Base-by-base conservation (phyloP, 2,797 vertebrate genomes). In the Danio jaintianensis region DNA sequence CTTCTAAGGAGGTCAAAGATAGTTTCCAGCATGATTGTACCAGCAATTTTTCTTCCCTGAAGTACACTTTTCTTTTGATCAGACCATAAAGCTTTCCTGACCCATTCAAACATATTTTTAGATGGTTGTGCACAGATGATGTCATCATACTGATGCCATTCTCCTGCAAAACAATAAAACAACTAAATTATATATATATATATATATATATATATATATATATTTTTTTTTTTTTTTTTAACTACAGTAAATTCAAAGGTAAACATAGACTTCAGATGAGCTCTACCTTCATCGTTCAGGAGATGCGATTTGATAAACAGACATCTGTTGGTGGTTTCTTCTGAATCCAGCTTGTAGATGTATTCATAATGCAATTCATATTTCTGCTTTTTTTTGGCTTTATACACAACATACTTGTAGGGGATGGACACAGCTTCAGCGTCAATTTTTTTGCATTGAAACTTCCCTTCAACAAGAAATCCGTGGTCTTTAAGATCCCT, bases 101-200 rank as follows among this genome's bases (percentile, higher is more conserved):
- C 0, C 0, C 0, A 59, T 40, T 6, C 16, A 0, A 85, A 0
- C 0, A 2, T 0, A 1, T 0, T 0, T 1, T 89, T 40, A 0
- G 89, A 16, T 0, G 92, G 78, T 64, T 40, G 67, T 0, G 3
- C 82, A n/a, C 96, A 98, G 16, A 97, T 91, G 0, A 98, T 96
- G 75, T 98, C 97, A 6, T 99, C 97, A 0, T 98, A 99, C 47
- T 99, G 97, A 86, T 99, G 97, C 97, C 97, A 99, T 40, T 96
- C 97, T 86, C 88, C 93, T 86, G 76, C 38, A 84, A 62, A 0
- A 80, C 0, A 78, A 9, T 78, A 42, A 73, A 20, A 76, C 0
- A 5, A 70, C 18, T 47, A 20, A n/a, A 40, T 63, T 5, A 2
- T 0, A n/a, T n/a, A n/a, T n/a, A n/a, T n/a, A n/a, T n/a, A n/a